phyloP scores from a whole-genome alignment of 2,797 vertebrate species.

The Leptodactylus fallax region DNA sequence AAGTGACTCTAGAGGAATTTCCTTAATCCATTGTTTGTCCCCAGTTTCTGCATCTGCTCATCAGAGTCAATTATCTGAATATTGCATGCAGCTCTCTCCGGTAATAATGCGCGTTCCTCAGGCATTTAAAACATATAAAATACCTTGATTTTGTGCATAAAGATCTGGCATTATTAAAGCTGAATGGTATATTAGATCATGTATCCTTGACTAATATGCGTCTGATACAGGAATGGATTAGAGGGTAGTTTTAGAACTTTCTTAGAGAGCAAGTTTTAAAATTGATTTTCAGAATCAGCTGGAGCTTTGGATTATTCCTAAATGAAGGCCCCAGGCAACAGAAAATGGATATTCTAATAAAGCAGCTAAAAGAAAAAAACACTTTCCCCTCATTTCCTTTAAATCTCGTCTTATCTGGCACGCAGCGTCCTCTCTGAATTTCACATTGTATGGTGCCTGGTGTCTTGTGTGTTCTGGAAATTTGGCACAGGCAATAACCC shows the following conservation, averaged over 20 bases:
- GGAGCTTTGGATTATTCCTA: constrained; percentile 47
- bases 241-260: background rate
- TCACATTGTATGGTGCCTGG: constrained; percentile 66
- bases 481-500: constrained; percentile 78
- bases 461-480: constrained; percentile 78
- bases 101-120: constrained; percentile 39
- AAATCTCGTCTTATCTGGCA: constrained; percentile 63
- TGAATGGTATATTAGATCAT: constrained; percentile 34
- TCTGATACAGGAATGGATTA: constrained; percentile 19
- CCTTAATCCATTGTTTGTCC: constrained; percentile 45
- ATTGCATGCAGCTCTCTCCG: constrained; percentile 34
- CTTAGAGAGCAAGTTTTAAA: constrained; percentile 33
- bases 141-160: constrained; percentile 45
- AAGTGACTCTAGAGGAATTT: constrained; percentile 36
- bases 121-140: constrained; percentile 45
- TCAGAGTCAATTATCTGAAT: constrained; percentile 58
- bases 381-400: constrained; percentile 52
- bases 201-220: background rate
- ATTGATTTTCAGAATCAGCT: constrained; percentile 7
- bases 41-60: constrained; percentile 45
- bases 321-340: constrained; percentile 35
- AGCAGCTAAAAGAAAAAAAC: constrained; percentile 23
- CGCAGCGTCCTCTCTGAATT: constrained; percentile 57
- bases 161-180: constrained; percentile 32
- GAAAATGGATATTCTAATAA: constrained; percentile 49